Conservation (phyloP, 2,888 invertebrate genomes). For the Eurois occulta region DNA sequence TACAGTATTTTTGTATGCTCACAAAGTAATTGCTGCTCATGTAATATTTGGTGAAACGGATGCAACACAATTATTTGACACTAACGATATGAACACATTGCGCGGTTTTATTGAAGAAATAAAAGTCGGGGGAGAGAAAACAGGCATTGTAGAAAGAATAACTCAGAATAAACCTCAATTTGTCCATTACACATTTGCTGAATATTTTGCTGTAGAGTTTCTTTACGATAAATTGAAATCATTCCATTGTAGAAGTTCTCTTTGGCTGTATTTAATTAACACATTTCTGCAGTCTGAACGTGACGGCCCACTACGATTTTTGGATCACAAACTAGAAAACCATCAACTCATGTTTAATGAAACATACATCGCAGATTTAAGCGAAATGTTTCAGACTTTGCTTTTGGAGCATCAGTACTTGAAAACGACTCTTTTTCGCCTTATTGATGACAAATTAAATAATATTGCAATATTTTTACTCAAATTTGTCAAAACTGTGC, state of each 20-base stretch:
- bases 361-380: constrained; percentile 2
- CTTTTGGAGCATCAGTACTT: constrained; percentile 8
- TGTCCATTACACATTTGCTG: constrained; percentile 59
- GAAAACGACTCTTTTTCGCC: not conserved
- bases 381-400: constrained; percentile 5
- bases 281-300: constrained; percentile 24
- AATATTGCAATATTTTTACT: constrained; percentile 23
- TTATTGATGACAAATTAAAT: not conserved
- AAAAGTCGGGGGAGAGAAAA: constrained; percentile 55
- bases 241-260: constrained; percentile 5
- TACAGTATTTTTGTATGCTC: constrained; percentile 30
- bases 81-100: constrained; percentile 24
- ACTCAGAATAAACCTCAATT: constrained; percentile 47
- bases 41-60: constrained; percentile 35
- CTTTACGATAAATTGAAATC: constrained; percentile 36
- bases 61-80: constrained; percentile 27
- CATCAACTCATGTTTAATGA: constrained; percentile 26
- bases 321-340: constrained; percentile 39
- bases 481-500: constrained; percentile 6
- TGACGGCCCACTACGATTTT: constrained; percentile 34
- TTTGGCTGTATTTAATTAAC: constrained; percentile 43
- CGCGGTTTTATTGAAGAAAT: constrained; percentile 23
- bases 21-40: constrained; percentile 49
- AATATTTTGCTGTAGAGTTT: constrained; percentile 60
- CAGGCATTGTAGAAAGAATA: constrained; percentile 51